Evolutionary conservation across 1,140 invertebrate genomes (phyloP), one percentile per base, ranked within the genome.

Genomic region (Ridgeia piscesae): DNA sequence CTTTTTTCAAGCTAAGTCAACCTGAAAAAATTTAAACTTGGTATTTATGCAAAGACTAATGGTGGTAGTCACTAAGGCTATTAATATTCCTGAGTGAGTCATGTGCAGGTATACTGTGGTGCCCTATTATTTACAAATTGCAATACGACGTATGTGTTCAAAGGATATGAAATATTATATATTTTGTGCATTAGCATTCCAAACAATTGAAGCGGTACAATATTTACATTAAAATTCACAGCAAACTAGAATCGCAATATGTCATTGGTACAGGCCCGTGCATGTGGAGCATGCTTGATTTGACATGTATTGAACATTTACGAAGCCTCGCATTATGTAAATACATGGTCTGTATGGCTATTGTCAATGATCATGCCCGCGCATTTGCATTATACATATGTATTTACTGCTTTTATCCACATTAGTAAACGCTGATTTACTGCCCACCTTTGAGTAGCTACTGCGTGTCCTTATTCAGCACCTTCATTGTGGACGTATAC

Each of bases 371-470:
- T 27, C 27, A 77, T 77, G 58, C 58, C 58, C 27, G 0, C 27
- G 58, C 58, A 77, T 77, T 77, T 77, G 58, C 58, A 77, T 77
- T 27, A 77, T 77, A 77, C 58, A 77, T 77, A 77, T 77, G 58
- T 77, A 77, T 77, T 77, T 77, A 77, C 27, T 77, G 58, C 58
- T 0, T 77, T 77, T 77, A 77, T 77, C 58, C 58, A 77, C 58
- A 50, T 50, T 27, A 21, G 58, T 31, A 77, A 77, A 77, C 4
- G 58, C 58, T 77, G 58, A 77, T 77, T 77, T 77, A 77, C 11
- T 6, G 27, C 11, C 27, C 58, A 77, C 58, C 4, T 77, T 9
- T 77, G 27, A 21, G 58, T 4, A 21, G 58, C 58, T 9, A 77
- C 17, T 21, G 27, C 2, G 0, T 0, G 58, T 77, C 17, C 58